Conservation (phyloP, 2,888 invertebrate species). For the Neoitamus cyanurus region DNA sequence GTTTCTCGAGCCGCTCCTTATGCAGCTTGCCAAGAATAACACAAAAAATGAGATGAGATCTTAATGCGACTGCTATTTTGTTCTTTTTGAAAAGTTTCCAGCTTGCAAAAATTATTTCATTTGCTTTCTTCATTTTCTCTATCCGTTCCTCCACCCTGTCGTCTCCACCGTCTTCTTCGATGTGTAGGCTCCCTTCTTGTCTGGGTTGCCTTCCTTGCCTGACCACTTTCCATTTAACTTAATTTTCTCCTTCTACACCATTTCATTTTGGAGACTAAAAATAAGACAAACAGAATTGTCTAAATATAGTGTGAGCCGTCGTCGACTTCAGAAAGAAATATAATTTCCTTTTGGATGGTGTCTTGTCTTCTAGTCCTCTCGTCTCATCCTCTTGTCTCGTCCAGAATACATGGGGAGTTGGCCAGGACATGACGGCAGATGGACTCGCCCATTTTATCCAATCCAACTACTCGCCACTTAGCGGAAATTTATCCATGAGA, state of each 20-base stretch:
- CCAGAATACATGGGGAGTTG: not conserved
- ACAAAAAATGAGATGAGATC: not conserved
- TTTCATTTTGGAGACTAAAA: slow-evolving; percentile 5
- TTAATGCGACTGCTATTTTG: not conserved
- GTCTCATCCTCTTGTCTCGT: not conserved
- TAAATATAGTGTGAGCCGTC: not conserved
- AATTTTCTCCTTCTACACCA: slow-evolving; percentile 5
- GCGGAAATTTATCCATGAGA: not conserved
- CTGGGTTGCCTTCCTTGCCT: not conserved
- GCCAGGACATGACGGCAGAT: not conserved
- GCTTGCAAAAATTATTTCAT: not conserved
- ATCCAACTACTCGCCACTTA: not conserved
- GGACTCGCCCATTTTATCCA: not conserved
- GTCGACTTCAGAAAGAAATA: slow-evolving; percentile 5
- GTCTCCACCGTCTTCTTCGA: not conserved
- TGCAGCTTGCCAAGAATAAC: not conserved
- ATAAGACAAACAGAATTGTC: not conserved
- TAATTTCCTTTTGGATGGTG: not conserved
- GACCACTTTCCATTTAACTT: not conserved
- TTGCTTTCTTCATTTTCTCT: not conserved
- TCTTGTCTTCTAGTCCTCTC: not conserved
- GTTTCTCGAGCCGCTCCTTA: not conserved
- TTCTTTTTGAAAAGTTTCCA: not conserved
- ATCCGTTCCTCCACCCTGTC: not conserved
- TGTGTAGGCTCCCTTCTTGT: not conserved